Conservation (phyloP, 1,140 invertebrate species). For the Phenacoccus solenopsis region DNA sequence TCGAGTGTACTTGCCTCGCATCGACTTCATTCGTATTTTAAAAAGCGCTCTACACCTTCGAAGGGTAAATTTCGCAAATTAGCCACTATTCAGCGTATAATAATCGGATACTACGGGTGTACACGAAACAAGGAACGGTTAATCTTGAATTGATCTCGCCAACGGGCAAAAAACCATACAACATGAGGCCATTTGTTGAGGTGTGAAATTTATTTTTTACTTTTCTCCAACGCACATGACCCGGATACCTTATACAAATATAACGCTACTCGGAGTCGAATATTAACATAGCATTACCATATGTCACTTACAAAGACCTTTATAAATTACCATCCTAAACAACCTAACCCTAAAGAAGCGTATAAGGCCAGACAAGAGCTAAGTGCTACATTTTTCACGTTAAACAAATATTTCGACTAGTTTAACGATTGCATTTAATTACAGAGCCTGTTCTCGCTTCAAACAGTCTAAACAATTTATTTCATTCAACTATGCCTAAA, state of each 20-base stretch:
- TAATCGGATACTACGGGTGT: neutral
- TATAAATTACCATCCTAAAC: neutral
- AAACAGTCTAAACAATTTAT: no score
- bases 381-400: neutral
- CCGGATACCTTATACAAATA: no score
- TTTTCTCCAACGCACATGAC: no score
- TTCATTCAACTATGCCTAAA: no score
- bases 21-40: neutral
- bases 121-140: no score
- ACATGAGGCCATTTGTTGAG: no score
- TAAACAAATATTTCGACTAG: neutral
- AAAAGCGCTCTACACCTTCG: neutral
- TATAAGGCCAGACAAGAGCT: neutral
- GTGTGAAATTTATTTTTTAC: no score
- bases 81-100: neutral
- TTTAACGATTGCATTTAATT: neutral
- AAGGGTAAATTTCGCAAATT: neutral
- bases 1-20: neutral
- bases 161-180: no score
- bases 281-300: neutral
- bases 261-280: neutral
- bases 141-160: no score
- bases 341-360: neutral
- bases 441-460: neutral
- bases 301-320: neutral